Evolutionary conservation across 2,888 invertebrate species (phyloP).

Genomic region (Xylocampa areola): DNA sequence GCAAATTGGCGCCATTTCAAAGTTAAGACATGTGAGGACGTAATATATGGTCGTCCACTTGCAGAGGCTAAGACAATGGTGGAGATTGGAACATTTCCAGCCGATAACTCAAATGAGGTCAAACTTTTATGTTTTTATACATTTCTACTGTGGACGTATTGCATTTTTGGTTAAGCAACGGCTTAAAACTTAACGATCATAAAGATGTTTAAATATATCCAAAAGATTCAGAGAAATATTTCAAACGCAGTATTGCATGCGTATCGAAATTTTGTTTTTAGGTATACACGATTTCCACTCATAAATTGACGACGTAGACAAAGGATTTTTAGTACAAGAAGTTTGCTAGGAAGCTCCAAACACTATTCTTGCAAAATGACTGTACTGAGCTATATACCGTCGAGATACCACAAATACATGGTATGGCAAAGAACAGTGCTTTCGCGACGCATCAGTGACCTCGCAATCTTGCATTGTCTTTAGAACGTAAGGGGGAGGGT

Average conservation of each 20-base stretch:
- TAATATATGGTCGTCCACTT: constrained; percentile 69
- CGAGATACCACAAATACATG: constrained; percentile 42
- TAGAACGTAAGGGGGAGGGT: not conserved
- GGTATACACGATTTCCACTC: too few species aligned
- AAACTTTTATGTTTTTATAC: constrained; percentile 68
- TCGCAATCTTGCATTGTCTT: constrained; percentile 41
- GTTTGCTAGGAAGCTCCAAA: constrained; percentile 9
- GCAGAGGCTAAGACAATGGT: constrained; percentile 73
- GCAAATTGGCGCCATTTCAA: constrained; percentile 65
- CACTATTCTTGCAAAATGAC: constrained; percentile 30
- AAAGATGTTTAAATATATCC: too few species aligned
- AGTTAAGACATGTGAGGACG: constrained; percentile 57
- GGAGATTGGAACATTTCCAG: constrained; percentile 82
- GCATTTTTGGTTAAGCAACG: too few species aligned
- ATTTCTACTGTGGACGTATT: constrained; percentile 35
- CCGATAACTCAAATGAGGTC: constrained; percentile 81
- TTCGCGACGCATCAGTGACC: constrained; percentile 20
- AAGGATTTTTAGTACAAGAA: too few species aligned
- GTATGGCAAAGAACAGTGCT: constrained; percentile 26
- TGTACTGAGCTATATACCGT: constrained; percentile 29
- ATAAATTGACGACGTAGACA: too few species aligned
- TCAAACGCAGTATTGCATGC: too few species aligned
- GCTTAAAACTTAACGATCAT: too few species aligned
- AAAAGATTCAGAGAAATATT: too few species aligned
- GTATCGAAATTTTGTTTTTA: too few species aligned